Conservation (phyloP, 2,113 vertebrate species). For the Motacilla alba region DNA sequence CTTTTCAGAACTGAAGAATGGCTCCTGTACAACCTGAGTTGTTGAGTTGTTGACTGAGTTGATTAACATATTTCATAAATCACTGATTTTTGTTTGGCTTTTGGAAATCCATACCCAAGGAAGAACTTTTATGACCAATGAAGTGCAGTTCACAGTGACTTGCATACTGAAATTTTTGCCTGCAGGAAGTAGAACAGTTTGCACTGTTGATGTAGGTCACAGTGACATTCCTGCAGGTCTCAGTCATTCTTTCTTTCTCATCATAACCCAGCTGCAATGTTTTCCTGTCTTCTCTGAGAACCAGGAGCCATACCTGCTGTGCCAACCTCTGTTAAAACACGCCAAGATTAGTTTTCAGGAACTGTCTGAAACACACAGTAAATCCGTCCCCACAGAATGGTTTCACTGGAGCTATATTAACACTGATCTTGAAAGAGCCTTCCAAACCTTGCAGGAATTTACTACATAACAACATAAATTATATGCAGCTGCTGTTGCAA, state of each 20-base stretch:
- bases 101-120: neutral
- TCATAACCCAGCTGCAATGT: neutral
- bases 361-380: neutral
- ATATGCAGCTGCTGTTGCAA: neutral
- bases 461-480: neutral
- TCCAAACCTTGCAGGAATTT: neutral
- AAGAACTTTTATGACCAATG: neutral
- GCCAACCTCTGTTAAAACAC: neutral
- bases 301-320: neutral
- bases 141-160: neutral
- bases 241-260: neutral
- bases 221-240: neutral
- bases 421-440: neutral
- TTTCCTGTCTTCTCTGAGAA: neutral
- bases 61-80: neutral
- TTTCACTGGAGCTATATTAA: neutral
- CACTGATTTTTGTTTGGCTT: neutral
- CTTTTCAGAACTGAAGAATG: neutral
- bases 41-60: neutral
- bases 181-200: neutral
- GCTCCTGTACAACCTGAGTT: neutral
- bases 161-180: neutral
- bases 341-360: neutral
- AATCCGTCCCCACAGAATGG: neutral
- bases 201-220: neutral